These are phyloP conservation scores for Lithophane socia DNA, from an alignment of 2,888 invertebrate genomes.

Conservation along the genomic window DNA sequence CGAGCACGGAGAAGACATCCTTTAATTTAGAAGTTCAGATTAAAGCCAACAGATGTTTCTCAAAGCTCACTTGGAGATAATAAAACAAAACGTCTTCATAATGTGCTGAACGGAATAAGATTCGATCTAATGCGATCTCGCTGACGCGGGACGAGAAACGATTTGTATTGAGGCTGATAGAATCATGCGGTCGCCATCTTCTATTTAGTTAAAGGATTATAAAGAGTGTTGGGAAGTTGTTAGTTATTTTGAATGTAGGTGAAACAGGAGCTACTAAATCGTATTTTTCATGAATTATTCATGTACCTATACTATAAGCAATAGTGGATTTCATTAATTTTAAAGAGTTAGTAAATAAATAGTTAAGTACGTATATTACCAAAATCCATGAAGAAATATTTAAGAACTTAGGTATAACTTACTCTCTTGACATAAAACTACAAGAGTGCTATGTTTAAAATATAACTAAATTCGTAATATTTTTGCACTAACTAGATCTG, in stretches of 20 bases:
- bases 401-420: background rate
- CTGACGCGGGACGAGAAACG: constrained; percentile 27
- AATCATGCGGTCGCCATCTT: constrained; percentile 29
- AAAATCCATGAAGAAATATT: background rate
- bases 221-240: background rate
- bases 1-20: constrained; percentile 33
- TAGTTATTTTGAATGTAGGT: background rate
- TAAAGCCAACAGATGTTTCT: constrained; percentile 54
- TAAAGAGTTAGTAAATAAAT: background rate
- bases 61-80: constrained; percentile 41
- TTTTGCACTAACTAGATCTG: constrained; percentile 36
- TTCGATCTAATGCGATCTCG: constrained; percentile 44
- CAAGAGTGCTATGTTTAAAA: constrained; percentile 14
- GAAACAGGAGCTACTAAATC: background rate
- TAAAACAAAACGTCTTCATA: constrained; percentile 47
- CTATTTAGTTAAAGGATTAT: constrained; percentile 29
- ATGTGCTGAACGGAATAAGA: constrained; percentile 50
- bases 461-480: constrained; percentile 22
- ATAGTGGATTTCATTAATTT: background rate
- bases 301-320: background rate
- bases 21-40: constrained; percentile 48
- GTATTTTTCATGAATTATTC: background rate
- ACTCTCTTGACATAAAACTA: background rate
- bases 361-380: background rate
- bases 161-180: constrained; percentile 48